A percentile compares a stretch with the other conserved stretches of the same genome.
phyloP scores from a whole-genome alignment of 2,113 vertebrate genomes.

The Suncus etruscus region DNA sequence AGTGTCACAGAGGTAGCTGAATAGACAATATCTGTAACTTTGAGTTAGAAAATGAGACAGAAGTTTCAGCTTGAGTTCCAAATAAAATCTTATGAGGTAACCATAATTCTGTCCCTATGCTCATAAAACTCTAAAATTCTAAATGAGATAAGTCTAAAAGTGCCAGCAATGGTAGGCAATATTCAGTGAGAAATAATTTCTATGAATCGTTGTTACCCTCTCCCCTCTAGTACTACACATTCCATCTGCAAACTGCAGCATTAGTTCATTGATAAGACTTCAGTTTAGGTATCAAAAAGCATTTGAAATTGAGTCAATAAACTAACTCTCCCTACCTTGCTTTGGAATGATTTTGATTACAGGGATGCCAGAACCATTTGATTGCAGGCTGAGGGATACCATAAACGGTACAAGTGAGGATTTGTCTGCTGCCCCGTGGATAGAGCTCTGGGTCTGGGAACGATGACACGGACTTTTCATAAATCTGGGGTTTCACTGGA shows the following conservation, averaged over 20 bases:
- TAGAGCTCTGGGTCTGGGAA: constrained; percentile 89
- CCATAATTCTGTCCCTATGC: not conserved
- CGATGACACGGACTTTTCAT: constrained; percentile 93
- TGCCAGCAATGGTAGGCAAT: not conserved
- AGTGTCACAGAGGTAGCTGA: not conserved
- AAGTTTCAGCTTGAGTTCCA: not conserved
- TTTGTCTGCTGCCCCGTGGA: constrained; percentile 90
- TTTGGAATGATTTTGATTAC: constrained; percentile 88
- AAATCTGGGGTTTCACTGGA: constrained; percentile 96
- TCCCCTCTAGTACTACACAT: rapidly evolving
- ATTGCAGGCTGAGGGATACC: constrained; percentile 93
- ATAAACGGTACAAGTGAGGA: constrained; percentile 92
- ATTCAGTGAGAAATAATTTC: not conserved
- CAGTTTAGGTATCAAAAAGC: not conserved
- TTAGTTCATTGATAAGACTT: not conserved
- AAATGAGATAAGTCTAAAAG: not conserved
- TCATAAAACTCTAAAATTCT: not conserved
- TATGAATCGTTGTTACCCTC: not conserved
- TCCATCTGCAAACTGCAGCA: not conserved
- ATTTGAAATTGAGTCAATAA: constrained; percentile 33
- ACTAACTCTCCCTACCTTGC: constrained; percentile 90
- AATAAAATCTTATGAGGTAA: not conserved
- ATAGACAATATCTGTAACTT: not conserved
- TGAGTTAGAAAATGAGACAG: not conserved
- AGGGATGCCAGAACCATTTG: constrained; percentile 95